These are phyloP conservation scores for Cephalopterus ornatus DNA, from an alignment of 2,113 vertebrate genomes.

Conservation along the genomic window DNA sequence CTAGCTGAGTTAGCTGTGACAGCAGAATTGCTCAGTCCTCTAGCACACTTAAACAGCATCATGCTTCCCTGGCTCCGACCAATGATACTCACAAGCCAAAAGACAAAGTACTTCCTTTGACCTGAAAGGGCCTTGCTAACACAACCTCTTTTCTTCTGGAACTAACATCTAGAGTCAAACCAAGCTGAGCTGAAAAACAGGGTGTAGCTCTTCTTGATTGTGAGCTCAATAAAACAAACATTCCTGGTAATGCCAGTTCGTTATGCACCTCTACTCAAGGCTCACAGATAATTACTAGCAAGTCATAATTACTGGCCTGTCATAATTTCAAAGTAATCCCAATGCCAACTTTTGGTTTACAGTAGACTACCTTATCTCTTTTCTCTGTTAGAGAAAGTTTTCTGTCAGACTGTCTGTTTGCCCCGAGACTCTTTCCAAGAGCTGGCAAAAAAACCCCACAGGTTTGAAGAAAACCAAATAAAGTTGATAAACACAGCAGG, in stretches of 20 bases:
- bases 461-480: background rate
- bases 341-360: background rate
- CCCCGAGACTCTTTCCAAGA: background rate
- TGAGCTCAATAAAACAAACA: background rate
- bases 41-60: background rate
- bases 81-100: background rate
- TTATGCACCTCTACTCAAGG: background rate
- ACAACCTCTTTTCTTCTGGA: background rate
- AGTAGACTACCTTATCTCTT: background rate
- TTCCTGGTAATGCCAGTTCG: background rate
- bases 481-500: background rate
- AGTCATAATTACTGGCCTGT: background rate
- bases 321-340: background rate
- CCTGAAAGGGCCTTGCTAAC: background rate
- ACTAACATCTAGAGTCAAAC: background rate
- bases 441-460: background rate
- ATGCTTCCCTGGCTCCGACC: background rate
- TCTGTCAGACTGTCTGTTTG: background rate
- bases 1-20: background rate
- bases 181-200: background rate
- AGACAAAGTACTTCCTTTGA: background rate
- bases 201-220: background rate
- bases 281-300: background rate
- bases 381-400: background rate
- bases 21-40: background rate